phyloP scores from a whole-genome alignment of 2,113 vertebrate genomes.

The Seriola quinqueradiata region DNA sequence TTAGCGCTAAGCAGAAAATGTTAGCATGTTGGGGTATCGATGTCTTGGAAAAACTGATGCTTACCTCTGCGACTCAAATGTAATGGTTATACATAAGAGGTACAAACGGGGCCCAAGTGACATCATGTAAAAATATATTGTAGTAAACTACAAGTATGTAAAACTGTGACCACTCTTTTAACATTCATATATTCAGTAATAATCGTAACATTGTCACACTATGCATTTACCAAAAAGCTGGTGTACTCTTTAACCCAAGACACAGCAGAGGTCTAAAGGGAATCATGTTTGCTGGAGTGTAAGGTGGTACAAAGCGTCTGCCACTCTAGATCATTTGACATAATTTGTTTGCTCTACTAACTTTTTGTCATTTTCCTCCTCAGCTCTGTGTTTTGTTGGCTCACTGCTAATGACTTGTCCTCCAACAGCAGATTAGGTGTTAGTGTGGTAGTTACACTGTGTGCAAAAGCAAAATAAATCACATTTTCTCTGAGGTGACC shows the following conservation, averaged over 20 bases:
- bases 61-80: background rate
- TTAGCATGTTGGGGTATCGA: background rate
- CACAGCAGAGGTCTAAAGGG: background rate
- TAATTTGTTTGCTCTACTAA: slow-evolving; percentile 74
- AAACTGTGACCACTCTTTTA: background rate
- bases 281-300: slow-evolving; percentile 28
- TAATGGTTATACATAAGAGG: background rate
- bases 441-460: slow-evolving; percentile 12
- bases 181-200: no score
- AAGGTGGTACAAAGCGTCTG: slow-evolving; percentile 38
- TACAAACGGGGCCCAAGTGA: background rate
- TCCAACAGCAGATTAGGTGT: slow-evolving; percentile 63
- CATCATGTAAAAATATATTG: background rate
- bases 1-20: background rate
- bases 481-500: slow-evolving; percentile 23
- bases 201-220: background rate
- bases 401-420: slow-evolving; percentile 64
- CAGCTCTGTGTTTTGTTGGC: slow-evolving; percentile 40
- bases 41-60: background rate
- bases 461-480: slow-evolving; percentile 60
- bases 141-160: background rate
- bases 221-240: slow-evolving; percentile 6
- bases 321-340: slow-evolving; percentile 60
- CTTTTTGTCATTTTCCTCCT: slow-evolving; percentile 65
- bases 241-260: background rate